phyloP scores from a whole-genome alignment of 2,888 invertebrate genomes.

The Hydroisotoma schaefferi region DNA sequence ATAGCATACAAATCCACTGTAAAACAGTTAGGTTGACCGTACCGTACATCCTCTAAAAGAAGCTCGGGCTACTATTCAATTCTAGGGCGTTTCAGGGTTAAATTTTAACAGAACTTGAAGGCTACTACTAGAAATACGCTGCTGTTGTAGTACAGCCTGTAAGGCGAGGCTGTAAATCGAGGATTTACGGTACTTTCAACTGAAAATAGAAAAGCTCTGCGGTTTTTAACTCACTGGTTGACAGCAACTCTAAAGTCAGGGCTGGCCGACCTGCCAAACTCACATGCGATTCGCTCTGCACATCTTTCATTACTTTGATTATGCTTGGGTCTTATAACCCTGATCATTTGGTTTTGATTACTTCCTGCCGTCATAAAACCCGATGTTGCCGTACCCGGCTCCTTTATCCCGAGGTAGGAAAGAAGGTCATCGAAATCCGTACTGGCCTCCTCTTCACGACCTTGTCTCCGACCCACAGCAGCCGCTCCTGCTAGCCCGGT shows the following conservation, averaged over 20 bases:
- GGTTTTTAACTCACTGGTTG: constrained; percentile 1
- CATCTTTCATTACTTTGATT: neutral
- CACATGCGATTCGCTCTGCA: neutral
- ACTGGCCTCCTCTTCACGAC: neutral
- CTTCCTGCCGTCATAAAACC: neutral
- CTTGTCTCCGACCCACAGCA: constrained; percentile 1
- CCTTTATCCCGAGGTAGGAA: neutral
- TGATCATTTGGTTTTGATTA: neutral
- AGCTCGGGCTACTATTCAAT: too few species aligned
- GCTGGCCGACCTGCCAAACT: neutral
- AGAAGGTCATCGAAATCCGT: neutral
- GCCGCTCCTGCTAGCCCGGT: constrained; percentile 5
- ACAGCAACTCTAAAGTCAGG: neutral
- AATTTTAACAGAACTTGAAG: too few species aligned
- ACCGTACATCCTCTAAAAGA: neutral
- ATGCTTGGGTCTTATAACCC: neutral
- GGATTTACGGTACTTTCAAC: too few species aligned
- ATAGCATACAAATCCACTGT: neutral
- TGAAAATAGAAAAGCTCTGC: neutral
- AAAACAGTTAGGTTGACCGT: too few species aligned
- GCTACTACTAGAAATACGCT: too few species aligned
- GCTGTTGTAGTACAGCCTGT: too few species aligned
- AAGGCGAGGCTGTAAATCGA: too few species aligned
- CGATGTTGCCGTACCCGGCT: neutral
- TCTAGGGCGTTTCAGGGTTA: too few species aligned